Evolutionary conservation across 35 echinoderm and acorn worm genomes (phyloP).

Genomic region (Acanthaster planci): DNA sequence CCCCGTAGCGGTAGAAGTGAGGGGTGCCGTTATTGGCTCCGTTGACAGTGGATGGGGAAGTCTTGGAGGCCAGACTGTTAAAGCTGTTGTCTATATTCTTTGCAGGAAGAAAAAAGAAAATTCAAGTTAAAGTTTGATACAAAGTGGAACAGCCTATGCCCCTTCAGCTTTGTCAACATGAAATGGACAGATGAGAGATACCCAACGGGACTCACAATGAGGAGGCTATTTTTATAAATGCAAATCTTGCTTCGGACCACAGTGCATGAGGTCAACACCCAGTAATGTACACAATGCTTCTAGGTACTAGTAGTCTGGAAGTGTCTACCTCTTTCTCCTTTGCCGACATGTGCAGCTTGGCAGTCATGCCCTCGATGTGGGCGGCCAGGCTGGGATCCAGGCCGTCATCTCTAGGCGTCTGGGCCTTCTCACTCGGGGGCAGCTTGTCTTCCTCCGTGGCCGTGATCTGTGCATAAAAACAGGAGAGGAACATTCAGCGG

Average conservation of each 20-base stretch:
- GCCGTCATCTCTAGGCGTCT: slow-evolving; percentile 69
- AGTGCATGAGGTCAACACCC: no score
- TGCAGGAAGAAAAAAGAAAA: not conserved
- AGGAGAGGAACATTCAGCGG: not conserved
- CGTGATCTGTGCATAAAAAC: slow-evolving; percentile 58
- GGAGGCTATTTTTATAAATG: no score
- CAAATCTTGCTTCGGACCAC: no score
- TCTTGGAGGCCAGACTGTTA: not conserved
- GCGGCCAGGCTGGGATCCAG: slow-evolving; percentile 74
- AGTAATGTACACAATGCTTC: no score
- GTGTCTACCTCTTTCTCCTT: slow-evolving; percentile 16
- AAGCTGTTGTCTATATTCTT: slow-evolving; percentile 13
- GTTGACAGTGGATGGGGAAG: not conserved
- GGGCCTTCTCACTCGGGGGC: slow-evolving; percentile 72
- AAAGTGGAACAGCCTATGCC: no score
- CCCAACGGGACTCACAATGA: no score
- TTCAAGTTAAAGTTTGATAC: no score
- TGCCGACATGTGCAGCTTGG: slow-evolving; percentile 53
- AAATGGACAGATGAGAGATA: no score
- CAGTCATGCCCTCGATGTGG: slow-evolving; percentile 77
- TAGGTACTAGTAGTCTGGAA: no score
- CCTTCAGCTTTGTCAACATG: no score
- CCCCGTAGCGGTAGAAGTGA: slow-evolving; percentile 79
- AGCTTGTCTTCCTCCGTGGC: slow-evolving; percentile 79
- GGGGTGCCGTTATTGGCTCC: slow-evolving; percentile 38